phyloP scores from a whole-genome alignment of 2,888 invertebrate species.

The Rapana venosa region DNA sequence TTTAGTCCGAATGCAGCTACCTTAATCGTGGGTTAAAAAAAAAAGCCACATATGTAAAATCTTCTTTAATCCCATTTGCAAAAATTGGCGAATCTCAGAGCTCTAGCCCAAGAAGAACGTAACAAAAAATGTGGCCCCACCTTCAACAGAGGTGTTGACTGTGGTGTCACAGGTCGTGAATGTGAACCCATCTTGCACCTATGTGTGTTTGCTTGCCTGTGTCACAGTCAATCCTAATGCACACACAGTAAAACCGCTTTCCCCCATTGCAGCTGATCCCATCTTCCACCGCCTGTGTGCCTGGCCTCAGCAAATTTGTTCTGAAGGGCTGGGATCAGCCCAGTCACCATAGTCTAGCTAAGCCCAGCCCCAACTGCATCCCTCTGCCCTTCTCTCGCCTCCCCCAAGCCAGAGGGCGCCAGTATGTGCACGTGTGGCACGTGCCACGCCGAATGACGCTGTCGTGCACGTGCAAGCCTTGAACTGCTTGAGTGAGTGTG shows the following conservation, averaged over 20 bases:
- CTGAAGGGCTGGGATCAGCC: background rate
- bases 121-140: too few relatives aligned
- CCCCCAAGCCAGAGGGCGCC: slow-evolving; percentile 18
- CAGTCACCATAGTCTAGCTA: background rate
- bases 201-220: too few relatives aligned
- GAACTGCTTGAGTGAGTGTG: slow-evolving; percentile 32
- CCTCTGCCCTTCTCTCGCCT: background rate
- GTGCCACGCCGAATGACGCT: slow-evolving; percentile 10
- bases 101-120: too few relatives aligned
- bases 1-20: too few relatives aligned
- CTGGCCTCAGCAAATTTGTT: background rate
- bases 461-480: slow-evolving; percentile 19
- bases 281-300: background rate
- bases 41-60: too few relatives aligned
- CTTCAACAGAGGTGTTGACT: too few relatives aligned
- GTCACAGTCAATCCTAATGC: too few relatives aligned
- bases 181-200: too few relatives aligned
- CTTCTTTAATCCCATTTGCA: too few relatives aligned
- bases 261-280: background rate
- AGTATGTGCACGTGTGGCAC: background rate
- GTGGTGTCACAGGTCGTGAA: too few relatives aligned
- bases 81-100: too few relatives aligned
- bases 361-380: background rate
- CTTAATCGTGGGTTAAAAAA: too few relatives aligned
- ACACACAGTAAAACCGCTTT: background rate